phyloP scores from a whole-genome alignment of 2,888 invertebrate genomes.

The Diarsia mendica region DNA sequence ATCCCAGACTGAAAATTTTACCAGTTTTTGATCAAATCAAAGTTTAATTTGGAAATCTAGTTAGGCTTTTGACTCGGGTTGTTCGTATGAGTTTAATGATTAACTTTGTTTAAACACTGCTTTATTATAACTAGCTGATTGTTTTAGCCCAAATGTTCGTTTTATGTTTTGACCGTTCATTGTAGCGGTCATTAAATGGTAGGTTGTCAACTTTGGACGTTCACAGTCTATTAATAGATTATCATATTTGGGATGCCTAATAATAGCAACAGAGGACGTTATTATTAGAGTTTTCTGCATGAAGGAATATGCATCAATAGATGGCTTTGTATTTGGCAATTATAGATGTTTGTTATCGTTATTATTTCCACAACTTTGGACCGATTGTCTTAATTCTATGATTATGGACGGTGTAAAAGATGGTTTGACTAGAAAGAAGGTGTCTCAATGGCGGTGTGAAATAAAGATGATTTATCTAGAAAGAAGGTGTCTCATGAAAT shows the following conservation, averaged over 20 bases:
- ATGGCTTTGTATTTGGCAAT: background rate
- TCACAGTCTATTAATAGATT: background rate
- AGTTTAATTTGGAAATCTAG: constrained; percentile 48
- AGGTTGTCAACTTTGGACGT: background rate
- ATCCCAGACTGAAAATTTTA: constrained; percentile 35
- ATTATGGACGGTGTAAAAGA: too few species aligned
- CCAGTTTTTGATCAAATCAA: constrained; percentile 43
- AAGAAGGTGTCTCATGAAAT: too few species aligned
- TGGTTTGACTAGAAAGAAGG: too few species aligned
- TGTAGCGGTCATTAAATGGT: background rate
- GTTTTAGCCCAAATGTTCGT: constrained; percentile 5
- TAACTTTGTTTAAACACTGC: constrained; percentile 42
- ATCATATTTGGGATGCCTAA: background rate
- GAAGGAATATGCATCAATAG: background rate
- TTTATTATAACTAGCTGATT: constrained; percentile 19
- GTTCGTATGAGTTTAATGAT: constrained; percentile 24
- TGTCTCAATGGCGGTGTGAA: too few species aligned
- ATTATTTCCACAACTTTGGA: too few species aligned
- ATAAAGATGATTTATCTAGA: too few species aligned
- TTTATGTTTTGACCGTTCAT: background rate
- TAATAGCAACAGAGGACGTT: background rate
- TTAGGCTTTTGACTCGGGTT: constrained; percentile 14
- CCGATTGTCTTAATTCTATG: too few species aligned
- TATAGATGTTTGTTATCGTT: background rate
- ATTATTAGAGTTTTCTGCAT: background rate